Percentiles rank a stretch among this genome's conserved stretches.
phyloP scores from a whole-genome alignment of 2,888 invertebrate species.

The Tholera decimalis region DNA sequence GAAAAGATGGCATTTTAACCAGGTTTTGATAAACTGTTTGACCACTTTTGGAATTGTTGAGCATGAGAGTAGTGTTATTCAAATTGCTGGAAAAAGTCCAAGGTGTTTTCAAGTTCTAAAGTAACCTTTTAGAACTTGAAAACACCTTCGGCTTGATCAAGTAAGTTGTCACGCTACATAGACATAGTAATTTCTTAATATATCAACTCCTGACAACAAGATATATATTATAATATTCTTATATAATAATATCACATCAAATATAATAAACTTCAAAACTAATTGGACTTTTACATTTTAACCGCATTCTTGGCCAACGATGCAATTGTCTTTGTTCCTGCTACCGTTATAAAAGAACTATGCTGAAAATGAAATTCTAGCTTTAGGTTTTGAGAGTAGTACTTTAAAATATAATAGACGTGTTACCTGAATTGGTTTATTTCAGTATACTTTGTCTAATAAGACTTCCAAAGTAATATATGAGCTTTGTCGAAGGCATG shows the following conservation, averaged over 20 bases:
- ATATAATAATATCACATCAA: not conserved
- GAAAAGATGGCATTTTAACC: too few relatives aligned
- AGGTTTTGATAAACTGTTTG: too few relatives aligned
- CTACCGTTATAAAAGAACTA: conserved; percentile 13
- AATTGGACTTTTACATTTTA: not conserved
- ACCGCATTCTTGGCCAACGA: not conserved
- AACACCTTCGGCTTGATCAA: not conserved
- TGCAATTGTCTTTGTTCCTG: conserved; percentile 18
- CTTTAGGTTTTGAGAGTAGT: not conserved
- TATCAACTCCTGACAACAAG: too few relatives aligned
- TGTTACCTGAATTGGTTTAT: not conserved
- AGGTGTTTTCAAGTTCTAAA: not conserved
- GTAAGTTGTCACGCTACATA: conserved; percentile 1
- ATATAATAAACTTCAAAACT: conserved; percentile 1
- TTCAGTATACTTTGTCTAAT: not conserved
- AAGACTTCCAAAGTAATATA: not conserved
- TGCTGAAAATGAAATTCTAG: conserved; percentile 15
- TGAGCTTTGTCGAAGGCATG: not conserved
- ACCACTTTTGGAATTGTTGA: too few relatives aligned
- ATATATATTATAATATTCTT: not conserved
- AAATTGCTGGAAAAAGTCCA: too few relatives aligned
- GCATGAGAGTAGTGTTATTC: too few relatives aligned
- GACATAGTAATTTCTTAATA: too few relatives aligned
- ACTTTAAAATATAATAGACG: not conserved
- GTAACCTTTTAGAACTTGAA: too few relatives aligned